These are phyloP conservation scores for Helicoverpa assulta DNA, from an alignment of 2,888 invertebrate genomes.

Conservation along the genomic window DNA sequence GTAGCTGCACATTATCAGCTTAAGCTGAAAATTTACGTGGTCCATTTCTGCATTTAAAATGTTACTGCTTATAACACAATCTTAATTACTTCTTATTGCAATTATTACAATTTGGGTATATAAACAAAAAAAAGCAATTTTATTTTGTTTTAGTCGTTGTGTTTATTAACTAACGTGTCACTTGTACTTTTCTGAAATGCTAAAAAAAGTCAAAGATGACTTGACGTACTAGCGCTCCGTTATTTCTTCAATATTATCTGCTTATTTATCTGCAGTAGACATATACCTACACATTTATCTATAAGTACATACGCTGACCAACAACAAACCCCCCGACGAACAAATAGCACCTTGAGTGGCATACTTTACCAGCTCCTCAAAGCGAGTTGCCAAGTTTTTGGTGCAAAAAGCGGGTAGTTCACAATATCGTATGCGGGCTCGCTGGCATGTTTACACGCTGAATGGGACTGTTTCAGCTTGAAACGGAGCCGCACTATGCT, in stretches of 20 bases:
- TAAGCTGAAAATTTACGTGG: not conserved
- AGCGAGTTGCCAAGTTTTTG: slow-evolving; percentile 37
- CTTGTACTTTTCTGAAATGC: too few relatives aligned
- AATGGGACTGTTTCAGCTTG: slow-evolving; percentile 72
- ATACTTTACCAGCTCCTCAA: slow-evolving; percentile 14
- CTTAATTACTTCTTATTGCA: too few relatives aligned
- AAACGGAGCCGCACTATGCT: slow-evolving; percentile 70
- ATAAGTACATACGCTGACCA: not conserved
- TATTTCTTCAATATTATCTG: not conserved
- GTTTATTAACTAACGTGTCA: too few relatives aligned
- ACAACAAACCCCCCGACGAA: slow-evolving; percentile 10
- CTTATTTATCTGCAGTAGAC: not conserved
- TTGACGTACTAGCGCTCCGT: too few relatives aligned
- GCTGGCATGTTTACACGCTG: slow-evolving; percentile 67
- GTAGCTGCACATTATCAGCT: not conserved
- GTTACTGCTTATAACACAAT: too few relatives aligned
- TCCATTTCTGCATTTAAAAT: too few relatives aligned
- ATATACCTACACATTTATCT: not conserved
- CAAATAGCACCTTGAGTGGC: slow-evolving; percentile 28
- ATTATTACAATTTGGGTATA: too few relatives aligned
- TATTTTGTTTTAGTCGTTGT: too few relatives aligned
- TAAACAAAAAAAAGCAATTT: too few relatives aligned
- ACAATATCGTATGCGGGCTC: slow-evolving; percentile 61
- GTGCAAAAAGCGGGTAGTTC: slow-evolving; percentile 49
- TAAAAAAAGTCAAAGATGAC: too few relatives aligned